Evolutionary conservation across 2,888 invertebrate genomes (phyloP).

Genomic region (Calliphora vomitoria): DNA sequence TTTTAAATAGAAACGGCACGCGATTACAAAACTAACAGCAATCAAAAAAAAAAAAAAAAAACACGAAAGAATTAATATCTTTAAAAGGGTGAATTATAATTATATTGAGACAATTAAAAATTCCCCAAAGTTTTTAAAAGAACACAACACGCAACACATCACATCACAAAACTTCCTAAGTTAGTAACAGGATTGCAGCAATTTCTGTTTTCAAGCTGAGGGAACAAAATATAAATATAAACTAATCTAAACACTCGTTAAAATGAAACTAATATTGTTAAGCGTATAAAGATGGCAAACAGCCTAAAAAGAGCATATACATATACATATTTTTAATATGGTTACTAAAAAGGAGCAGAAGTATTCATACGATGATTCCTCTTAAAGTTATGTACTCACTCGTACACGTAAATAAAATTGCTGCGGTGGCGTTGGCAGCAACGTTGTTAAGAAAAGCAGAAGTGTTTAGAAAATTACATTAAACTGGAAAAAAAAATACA

Average conservation of each 20-base stretch:
- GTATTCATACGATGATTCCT: slow-evolving; percentile 5
- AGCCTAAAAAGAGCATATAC: slow-evolving; percentile 28
- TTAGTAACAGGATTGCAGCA: slow-evolving; percentile 44
- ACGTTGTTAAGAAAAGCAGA: slow-evolving; percentile 13
- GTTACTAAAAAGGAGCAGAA: background rate
- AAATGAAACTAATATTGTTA: slow-evolving; percentile 59
- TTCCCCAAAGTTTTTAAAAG: slow-evolving; percentile 14
- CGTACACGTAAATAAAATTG: slow-evolving; percentile 8
- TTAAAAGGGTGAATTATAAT: slow-evolving; percentile 43
- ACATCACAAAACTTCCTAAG: background rate
- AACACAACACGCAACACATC: background rate
- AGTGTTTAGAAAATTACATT: slow-evolving; percentile 34
- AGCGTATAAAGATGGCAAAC: slow-evolving; percentile 42
- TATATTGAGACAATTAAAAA: slow-evolving; percentile 39
- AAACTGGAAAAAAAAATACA: background rate
- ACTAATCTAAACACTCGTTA: slow-evolving; percentile 61
- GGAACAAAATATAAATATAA: slow-evolving; percentile 28
- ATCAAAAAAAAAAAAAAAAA: slow-evolving; percentile 18
- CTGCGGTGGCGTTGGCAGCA: slow-evolving; percentile 43
- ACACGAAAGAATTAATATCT: slow-evolving; percentile 41
- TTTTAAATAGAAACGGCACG: slow-evolving; percentile 67
- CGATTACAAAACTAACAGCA: slow-evolving; percentile 37
- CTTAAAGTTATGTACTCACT: background rate
- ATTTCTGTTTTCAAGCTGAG: background rate
- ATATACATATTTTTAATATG: background rate